Conservation (phyloP, 2,888 invertebrate species). For the Chelonus formosanus region DNA sequence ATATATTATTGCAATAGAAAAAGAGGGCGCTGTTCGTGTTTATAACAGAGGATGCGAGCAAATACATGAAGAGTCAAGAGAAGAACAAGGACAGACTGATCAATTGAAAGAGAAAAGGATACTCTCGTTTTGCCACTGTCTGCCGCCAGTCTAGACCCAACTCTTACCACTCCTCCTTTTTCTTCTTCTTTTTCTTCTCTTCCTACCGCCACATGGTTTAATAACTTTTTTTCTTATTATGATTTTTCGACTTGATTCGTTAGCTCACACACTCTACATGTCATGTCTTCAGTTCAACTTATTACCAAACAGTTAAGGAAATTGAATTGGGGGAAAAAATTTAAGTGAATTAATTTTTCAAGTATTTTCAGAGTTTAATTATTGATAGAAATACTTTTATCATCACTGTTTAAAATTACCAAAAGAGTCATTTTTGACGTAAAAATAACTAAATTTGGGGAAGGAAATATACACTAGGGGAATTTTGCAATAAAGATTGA, state of each 20-base stretch:
- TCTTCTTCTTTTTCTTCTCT: slow-evolving; percentile 20
- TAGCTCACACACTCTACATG: no score
- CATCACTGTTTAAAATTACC: no score
- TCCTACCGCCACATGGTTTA: not conserved
- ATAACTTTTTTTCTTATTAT: not conserved
- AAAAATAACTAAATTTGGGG: no score
- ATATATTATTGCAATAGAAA: slow-evolving; percentile 1
- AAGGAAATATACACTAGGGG: no score
- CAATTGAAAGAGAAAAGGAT: slow-evolving; percentile 1
- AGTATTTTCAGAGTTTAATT: no score
- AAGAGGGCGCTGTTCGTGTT: slow-evolving; percentile 3
- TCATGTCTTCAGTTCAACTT: no score
- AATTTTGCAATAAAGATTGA: no score
- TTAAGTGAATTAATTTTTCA: no score
- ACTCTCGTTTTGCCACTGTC: slow-evolving; percentile 58
- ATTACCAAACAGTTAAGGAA: no score
- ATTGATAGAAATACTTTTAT: no score
- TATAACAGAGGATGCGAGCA: slow-evolving; percentile 9
- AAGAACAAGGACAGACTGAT: not conserved
- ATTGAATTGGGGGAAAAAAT: no score
- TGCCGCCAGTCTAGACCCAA: slow-evolving; percentile 59
- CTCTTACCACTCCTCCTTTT: slow-evolving; percentile 12
- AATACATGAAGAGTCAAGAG: slow-evolving; percentile 11
- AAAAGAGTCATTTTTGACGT: no score
- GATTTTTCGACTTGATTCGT: not conserved